These are phyloP conservation scores for Hylaeus anthracinus DNA, from an alignment of 1,140 invertebrate species.

Conservation along the genomic window DNA sequence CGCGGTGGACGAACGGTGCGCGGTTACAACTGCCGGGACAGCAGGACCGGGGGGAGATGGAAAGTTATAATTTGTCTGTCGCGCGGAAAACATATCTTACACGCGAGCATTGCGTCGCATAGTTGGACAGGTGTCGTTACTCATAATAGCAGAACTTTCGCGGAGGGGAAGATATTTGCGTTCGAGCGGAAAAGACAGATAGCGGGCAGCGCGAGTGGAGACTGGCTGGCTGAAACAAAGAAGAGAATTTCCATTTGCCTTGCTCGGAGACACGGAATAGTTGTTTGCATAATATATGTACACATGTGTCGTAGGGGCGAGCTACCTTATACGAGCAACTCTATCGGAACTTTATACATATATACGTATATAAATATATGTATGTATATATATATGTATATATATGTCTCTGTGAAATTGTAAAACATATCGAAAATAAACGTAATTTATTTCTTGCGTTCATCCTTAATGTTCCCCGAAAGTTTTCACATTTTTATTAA, in stretches of 20 bases:
- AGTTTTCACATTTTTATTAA: too few relatives aligned
- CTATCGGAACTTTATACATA: too few relatives aligned
- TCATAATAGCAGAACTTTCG: slow-evolving; percentile 23
- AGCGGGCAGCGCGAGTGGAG: background rate
- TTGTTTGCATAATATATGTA: slow-evolving; percentile 14
- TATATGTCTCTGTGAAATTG: too few relatives aligned
- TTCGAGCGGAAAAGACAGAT: slow-evolving; percentile 41
- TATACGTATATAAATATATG: too few relatives aligned
- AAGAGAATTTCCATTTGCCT: slow-evolving; percentile 33
- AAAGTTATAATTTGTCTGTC: slow-evolving; percentile 38
- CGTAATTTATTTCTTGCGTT: too few relatives aligned
- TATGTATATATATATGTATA: too few relatives aligned
- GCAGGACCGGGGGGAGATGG: background rate
- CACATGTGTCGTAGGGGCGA: too few relatives aligned
- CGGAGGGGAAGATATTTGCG: slow-evolving; percentile 23
- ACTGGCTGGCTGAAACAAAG: slow-evolving; percentile 12
- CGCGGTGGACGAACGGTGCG: background rate
- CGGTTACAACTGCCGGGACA: background rate
- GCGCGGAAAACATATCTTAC: slow-evolving; percentile 21
- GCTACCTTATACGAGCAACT: too few relatives aligned
- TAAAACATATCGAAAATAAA: too few relatives aligned
- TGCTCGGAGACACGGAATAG: background rate
- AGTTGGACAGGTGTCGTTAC: slow-evolving; percentile 37
- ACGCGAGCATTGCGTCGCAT: background rate
- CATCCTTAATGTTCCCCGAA: too few relatives aligned